Evolutionary conservation across 1,140 invertebrate genomes (phyloP), one percentile per base, ranked within the genome.

Genomic region (Trachymyrmex septentrionalis): DNA sequence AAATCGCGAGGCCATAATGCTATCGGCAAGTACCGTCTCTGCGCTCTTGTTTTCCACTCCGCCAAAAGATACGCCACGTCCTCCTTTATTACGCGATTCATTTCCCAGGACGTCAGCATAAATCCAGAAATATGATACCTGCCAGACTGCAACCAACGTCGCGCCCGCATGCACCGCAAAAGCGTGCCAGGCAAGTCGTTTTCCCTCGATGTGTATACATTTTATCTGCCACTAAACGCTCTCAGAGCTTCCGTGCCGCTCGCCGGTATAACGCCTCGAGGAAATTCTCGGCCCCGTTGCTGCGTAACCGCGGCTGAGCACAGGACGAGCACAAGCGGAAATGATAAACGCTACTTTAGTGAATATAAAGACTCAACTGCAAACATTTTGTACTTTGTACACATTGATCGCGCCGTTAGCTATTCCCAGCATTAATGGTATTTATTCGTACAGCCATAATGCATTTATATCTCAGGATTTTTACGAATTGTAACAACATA

Each of bases 121-220:
- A 91, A 91, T 90, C 85, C 71, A 91, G 86, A 91, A 91, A 91
- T 91, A 91, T 87, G 85, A 71, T 88, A 59, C 63, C 59, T 87
- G 67, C 73, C 69, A 80, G 34, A 44, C 66, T 50, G 61, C 67
- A 86, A 88, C 76, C 84, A 81, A 19, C 59, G 50, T 85, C 55
- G 77, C 24, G 69, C 63, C 64, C 61, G 73, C 73, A 27, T 86
- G n/a, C 67, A 80, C 48, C 67, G 59, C 24, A 21, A 72, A 88
- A 71, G 53, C 53, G 53, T 30, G 44, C 44, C 10, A 55, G 27
- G 38, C 78, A 72, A 88, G 67, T 69, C 81, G 61, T 89, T 86
- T 67, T 34, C 14, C 9, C 16, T 9, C 67, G 48, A 88, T 89
- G 87, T 72, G 73, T 85, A 80, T 86, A 72, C 88, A 75, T 73